Conservation (phyloP, 2,888 invertebrate species). For the Eupithecia exiguata region DNA sequence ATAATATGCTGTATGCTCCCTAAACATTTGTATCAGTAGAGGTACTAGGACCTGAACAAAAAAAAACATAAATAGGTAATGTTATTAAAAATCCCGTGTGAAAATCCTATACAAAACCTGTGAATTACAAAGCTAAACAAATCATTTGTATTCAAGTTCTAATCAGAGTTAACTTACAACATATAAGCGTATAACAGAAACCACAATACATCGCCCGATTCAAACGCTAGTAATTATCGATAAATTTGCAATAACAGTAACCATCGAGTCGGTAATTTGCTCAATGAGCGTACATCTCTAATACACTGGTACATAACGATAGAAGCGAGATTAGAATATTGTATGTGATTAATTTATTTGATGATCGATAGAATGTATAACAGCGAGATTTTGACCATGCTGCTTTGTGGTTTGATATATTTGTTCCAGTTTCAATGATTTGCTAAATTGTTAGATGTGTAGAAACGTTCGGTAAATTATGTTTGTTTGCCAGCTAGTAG, state of each 20-base stretch:
- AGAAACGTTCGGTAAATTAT: constrained; percentile 18
- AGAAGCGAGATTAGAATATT: constrained; percentile 37
- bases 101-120: background rate
- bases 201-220: constrained; percentile 18
- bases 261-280: constrained; percentile 39
- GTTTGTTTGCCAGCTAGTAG: constrained; percentile 16
- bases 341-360: constrained; percentile 50
- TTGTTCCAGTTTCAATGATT: constrained; percentile 35
- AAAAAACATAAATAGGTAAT: background rate
- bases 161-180: background rate
- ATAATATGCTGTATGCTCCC: background rate
- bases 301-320: constrained; percentile 6
- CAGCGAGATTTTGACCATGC: constrained; percentile 33
- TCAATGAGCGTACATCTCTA: constrained; percentile 39
- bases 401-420: constrained; percentile 41
- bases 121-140: background rate
- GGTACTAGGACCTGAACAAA: background rate
- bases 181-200: background rate
- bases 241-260: constrained; percentile 46
- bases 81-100: background rate
- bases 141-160: background rate
- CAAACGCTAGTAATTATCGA: constrained; percentile 37
- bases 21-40: background rate
- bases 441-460: constrained; percentile 26
- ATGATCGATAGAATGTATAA: constrained; percentile 44